Evolutionary conservation across 2,797 vertebrate species (phyloP).

Genomic region (Gymnothorax reevesii): DNA sequence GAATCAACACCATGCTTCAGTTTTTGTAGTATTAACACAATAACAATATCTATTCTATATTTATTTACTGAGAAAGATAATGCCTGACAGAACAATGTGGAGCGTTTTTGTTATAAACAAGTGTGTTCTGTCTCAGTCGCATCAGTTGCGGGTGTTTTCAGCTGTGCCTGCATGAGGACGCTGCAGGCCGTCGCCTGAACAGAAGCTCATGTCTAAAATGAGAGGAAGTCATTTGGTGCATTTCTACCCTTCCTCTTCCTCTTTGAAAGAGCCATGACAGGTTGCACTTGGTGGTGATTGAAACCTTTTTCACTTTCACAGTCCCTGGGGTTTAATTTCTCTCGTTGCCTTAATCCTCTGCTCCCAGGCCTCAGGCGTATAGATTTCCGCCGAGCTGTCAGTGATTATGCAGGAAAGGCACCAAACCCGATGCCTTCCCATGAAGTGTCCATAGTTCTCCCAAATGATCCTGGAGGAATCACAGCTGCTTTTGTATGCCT

Average conservation of each 20-base stretch:
- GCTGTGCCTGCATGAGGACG: constrained; percentile 1
- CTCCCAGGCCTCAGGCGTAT: not conserved
- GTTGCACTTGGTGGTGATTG: not conserved
- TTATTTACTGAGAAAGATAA: not conserved
- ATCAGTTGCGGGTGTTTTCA: not conserved
- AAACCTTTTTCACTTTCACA: not conserved
- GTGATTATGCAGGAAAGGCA: no score
- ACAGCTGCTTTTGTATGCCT: no score
- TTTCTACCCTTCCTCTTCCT: constrained; percentile 35
- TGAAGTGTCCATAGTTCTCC: no score
- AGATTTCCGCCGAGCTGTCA: no score
- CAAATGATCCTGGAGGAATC: no score
- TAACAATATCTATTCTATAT: not conserved
- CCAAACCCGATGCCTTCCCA: no score
- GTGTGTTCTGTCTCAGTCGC: not conserved
- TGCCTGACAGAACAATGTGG: not conserved
- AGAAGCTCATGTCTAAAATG: not conserved
- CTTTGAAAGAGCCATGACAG: constrained; percentile 21
- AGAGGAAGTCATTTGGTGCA: constrained; percentile 30
- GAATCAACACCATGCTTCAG: not conserved
- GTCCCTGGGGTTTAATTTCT: no score
- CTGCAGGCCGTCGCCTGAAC: constrained; percentile 3
- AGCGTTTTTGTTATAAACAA: not conserved
- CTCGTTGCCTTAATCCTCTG: not conserved
- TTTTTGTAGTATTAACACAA: not conserved